Evolutionary conservation across 2,888 invertebrate species (phyloP).

Genomic region (Caprella mutica): DNA sequence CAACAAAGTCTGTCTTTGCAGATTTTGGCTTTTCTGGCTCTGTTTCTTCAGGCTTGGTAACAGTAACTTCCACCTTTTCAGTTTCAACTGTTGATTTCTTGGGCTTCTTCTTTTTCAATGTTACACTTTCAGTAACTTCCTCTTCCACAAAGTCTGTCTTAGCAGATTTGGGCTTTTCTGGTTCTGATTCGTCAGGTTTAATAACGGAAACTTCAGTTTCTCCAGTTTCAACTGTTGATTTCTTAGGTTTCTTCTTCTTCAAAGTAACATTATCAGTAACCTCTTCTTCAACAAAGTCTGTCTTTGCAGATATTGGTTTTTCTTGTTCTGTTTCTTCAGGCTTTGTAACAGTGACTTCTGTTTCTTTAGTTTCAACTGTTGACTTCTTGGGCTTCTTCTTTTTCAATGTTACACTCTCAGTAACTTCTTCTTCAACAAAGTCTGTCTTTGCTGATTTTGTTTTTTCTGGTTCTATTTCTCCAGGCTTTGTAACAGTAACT

Average conservation of each 20-base stretch:
- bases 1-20: conserved; percentile 26
- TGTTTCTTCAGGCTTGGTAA: conserved; percentile 28
- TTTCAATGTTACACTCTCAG: conserved; percentile 40
- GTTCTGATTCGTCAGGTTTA: conserved; percentile 42
- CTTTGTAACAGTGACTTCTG: conserved; percentile 34
- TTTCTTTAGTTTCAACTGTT: conserved; percentile 37
- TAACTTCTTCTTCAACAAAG: conserved; percentile 41
- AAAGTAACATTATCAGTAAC: conserved; percentile 41
- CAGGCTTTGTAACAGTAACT: conserved; percentile 34
- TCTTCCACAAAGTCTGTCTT: conserved; percentile 34
- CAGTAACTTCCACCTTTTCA: conserved; percentile 32
- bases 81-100: conserved; percentile 10
- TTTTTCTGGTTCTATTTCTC: conserved; percentile 32
- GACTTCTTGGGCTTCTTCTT: conserved; percentile 28
- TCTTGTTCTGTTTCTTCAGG: conserved; percentile 33
- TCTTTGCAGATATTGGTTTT: conserved; percentile 7
- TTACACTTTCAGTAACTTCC: conserved; percentile 2
- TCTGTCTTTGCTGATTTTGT: conserved; percentile 8
- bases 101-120: conserved; percentile 7
- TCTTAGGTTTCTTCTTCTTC: conserved; percentile 32
- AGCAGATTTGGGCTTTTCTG: conserved; percentile 14
- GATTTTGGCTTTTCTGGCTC: conserved; percentile 15
- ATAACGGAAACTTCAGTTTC: conserved; percentile 58
- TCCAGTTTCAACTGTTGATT: conserved; percentile 37
- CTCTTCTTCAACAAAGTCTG: conserved; percentile 40